Percentiles rank a stretch among this genome's conserved stretches.
Conservation (phyloP, 1,140 invertebrate genomes). For the Hormaphis cornu region DNA sequence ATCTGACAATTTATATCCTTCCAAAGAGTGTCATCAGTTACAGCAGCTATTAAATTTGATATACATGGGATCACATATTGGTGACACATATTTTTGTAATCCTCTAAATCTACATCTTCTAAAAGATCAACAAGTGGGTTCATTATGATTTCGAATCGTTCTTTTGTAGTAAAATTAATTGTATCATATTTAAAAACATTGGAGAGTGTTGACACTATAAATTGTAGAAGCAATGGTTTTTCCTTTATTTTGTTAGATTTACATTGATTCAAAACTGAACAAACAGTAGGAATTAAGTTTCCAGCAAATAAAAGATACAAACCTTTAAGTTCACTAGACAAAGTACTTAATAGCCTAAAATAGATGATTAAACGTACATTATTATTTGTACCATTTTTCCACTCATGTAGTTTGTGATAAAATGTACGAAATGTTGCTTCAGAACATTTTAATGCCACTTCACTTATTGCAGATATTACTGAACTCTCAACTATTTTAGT, state of each 20-base stretch:
- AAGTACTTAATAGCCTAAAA: slow-evolving; percentile 58
- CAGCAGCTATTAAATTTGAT: slow-evolving; percentile 67
- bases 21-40: slow-evolving; percentile 74
- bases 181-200: slow-evolving; percentile 69
- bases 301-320: slow-evolving; percentile 82
- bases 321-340: slow-evolving; percentile 73
- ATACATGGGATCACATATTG: slow-evolving; percentile 65
- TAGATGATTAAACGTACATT: slow-evolving; percentile 43
- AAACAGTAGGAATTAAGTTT: slow-evolving; percentile 70
- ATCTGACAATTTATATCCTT: slow-evolving; percentile 83
- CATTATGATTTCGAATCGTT: slow-evolving; percentile 68
- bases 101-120: slow-evolving; percentile 42
- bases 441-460: slow-evolving; percentile 69
- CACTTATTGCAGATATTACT: slow-evolving; percentile 32
- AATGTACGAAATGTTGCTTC: slow-evolving; percentile 78
- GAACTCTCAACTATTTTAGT: slow-evolving; percentile 1
- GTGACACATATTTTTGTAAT: slow-evolving; percentile 50
- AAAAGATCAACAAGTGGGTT: slow-evolving; percentile 78
- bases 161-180: slow-evolving; percentile 69
- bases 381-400: slow-evolving; percentile 53
- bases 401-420: slow-evolving; percentile 76
- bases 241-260: slow-evolving; percentile 39
- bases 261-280: slow-evolving; percentile 51
- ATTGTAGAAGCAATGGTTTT: slow-evolving; percentile 37
- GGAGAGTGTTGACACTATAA: slow-evolving; percentile 50